These are phyloP conservation scores for Gisinianus flammeolus DNA, from an alignment of 2,888 invertebrate species.

Conservation along the genomic window DNA sequence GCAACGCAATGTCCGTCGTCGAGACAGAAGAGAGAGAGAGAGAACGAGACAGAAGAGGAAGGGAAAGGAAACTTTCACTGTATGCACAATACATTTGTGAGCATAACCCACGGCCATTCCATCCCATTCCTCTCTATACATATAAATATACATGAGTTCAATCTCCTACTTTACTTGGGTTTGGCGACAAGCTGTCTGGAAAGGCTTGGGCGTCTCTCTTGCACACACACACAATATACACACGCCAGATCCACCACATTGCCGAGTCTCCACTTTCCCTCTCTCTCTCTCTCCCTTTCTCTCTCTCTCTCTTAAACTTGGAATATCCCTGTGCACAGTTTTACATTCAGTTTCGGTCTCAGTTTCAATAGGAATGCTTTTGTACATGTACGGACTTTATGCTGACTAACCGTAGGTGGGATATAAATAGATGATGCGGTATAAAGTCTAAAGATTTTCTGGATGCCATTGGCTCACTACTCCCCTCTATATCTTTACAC, in stretches of 20 bases:
- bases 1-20: conserved; percentile 1
- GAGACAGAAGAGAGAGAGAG: too few relatives aligned
- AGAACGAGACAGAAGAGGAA: neutral
- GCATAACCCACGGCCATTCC: neutral
- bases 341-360: too few relatives aligned
- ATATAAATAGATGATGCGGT: too few relatives aligned
- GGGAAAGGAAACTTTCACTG: neutral
- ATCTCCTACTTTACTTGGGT: neutral
- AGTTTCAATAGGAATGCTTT: too few relatives aligned
- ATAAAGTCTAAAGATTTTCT: too few relatives aligned
- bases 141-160: too few relatives aligned
- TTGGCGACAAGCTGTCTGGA: conserved; percentile 19
- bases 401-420: too few relatives aligned
- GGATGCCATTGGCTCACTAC: too few relatives aligned
- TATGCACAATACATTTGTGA: neutral
- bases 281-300: neutral
- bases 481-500: too few relatives aligned
- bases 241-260: neutral
- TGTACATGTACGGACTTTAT: too few relatives aligned
- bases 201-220: neutral
- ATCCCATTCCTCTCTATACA: too few relatives aligned
- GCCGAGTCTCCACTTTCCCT: neutral
- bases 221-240: neutral
- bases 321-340: too few relatives aligned
- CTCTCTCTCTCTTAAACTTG: neutral